Percentiles rank a stretch among this genome's conserved stretches.
phyloP scores from a whole-genome alignment of 2,797 vertebrate genomes.

The Falco rusticolus region DNA sequence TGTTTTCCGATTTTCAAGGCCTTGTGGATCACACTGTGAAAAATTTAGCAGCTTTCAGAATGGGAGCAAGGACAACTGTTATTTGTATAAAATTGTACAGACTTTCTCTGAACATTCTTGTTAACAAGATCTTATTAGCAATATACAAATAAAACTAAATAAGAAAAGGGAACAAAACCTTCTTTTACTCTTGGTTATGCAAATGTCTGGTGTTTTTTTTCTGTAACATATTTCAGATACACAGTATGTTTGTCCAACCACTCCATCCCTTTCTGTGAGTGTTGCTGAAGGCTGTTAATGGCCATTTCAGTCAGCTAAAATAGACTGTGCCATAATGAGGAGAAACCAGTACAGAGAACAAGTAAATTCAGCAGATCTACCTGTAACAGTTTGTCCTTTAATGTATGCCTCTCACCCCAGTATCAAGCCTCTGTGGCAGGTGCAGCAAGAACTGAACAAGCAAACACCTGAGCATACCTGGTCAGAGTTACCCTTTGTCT shows the following conservation, averaged over 20 bases:
- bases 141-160: not conserved
- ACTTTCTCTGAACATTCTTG: not conserved
- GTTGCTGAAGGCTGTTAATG: not conserved
- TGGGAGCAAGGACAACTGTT: not conserved
- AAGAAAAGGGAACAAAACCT: not conserved
- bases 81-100: not conserved
- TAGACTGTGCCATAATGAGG: not conserved
- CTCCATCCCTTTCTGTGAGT: not conserved
- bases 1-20: not conserved
- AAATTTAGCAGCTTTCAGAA: not conserved
- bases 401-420: not conserved
- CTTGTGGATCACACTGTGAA: not conserved
- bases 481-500: not conserved
- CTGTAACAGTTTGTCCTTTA: not conserved
- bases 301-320: not conserved
- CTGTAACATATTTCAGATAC: not conserved
- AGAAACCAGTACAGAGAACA: not conserved
- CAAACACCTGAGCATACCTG: not conserved
- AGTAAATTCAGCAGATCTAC: not conserved
- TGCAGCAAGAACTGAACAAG: not conserved
- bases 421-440: not conserved
- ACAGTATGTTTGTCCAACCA: not conserved
- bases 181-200: not conserved
- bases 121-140: not conserved
- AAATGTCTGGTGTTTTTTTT: accelerated